These are phyloP conservation scores for Lanius ludovicianus DNA, from an alignment of 2,113 vertebrate species.

Conservation along the genomic window DNA sequence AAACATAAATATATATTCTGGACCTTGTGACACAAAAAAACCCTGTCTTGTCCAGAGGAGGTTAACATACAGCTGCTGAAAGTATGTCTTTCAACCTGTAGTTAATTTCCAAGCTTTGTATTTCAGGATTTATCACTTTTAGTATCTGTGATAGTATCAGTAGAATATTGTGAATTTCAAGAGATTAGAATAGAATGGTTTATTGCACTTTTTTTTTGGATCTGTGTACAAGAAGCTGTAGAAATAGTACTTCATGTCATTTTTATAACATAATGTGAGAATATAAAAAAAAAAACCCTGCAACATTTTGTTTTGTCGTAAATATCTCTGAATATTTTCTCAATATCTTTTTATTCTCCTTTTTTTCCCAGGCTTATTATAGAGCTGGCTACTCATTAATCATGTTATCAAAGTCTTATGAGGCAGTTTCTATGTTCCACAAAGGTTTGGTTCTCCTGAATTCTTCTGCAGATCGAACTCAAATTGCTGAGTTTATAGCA, in stretches of 20 bases:
- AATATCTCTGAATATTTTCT: background rate
- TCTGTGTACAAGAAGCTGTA: background rate
- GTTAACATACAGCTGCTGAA: background rate
- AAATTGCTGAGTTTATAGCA: conserved; percentile 74
- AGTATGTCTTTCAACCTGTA: background rate
- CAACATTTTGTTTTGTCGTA: background rate
- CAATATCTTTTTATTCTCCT: background rate
- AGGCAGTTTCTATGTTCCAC: conserved; percentile 65
- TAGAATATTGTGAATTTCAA: background rate
- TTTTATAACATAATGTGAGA: background rate
- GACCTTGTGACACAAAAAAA: background rate
- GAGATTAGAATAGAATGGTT: background rate
- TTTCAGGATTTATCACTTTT: background rate
- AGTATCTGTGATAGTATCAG: background rate
- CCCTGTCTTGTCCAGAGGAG: background rate
- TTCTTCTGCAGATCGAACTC: conserved; percentile 9
- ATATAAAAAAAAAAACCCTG: background rate
- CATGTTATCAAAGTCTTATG: conserved; percentile 10
- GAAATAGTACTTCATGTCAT: background rate
- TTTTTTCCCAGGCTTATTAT: conserved; percentile 72
- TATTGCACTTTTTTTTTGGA: background rate
- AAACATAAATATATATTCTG: background rate
- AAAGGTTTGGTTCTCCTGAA: conserved; percentile 64
- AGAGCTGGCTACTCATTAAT: conserved; percentile 71
- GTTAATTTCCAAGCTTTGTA: background rate